phyloP scores from a whole-genome alignment of 2,113 vertebrate genomes.

The Pelvicachromis taeniatus region DNA sequence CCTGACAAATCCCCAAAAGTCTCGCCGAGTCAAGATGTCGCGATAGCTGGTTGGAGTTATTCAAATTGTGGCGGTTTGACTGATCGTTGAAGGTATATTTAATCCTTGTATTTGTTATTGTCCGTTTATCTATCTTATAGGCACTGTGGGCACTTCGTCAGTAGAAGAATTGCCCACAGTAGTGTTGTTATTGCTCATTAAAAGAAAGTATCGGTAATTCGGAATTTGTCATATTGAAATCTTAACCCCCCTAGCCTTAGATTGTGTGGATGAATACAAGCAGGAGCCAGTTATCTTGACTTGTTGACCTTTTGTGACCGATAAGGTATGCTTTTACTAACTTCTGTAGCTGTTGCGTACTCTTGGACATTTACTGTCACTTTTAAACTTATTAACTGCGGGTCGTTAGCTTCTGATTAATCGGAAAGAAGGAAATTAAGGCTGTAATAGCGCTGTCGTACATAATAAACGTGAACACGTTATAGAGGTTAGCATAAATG shows the following conservation, averaged over 20 bases:
- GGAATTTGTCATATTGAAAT: neutral
- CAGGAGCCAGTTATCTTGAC: neutral
- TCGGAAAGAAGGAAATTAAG: neutral
- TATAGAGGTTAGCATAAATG: neutral
- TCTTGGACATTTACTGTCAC: neutral
- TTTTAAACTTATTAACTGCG: neutral
- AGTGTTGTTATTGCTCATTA: neutral
- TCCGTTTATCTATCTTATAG: neutral
- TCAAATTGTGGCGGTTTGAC: constrained; percentile 29
- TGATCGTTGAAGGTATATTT: neutral
- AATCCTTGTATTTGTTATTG: neutral
- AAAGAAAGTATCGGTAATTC: neutral
- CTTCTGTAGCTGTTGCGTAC: neutral
- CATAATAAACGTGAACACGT: neutral
- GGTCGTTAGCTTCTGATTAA: neutral
- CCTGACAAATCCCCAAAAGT: neutral
- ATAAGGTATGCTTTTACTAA: neutral
- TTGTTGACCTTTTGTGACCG: neutral
- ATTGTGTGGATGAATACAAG: neutral
- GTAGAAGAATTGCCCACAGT: neutral
- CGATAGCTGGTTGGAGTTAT: neutral
- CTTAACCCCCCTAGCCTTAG: neutral
- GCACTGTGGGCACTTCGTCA: neutral
- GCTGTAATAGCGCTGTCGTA: neutral
- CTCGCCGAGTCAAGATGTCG: neutral